Evolutionary conservation across 2,888 invertebrate genomes (phyloP).

Genomic region (Agrotis clavis): DNA sequence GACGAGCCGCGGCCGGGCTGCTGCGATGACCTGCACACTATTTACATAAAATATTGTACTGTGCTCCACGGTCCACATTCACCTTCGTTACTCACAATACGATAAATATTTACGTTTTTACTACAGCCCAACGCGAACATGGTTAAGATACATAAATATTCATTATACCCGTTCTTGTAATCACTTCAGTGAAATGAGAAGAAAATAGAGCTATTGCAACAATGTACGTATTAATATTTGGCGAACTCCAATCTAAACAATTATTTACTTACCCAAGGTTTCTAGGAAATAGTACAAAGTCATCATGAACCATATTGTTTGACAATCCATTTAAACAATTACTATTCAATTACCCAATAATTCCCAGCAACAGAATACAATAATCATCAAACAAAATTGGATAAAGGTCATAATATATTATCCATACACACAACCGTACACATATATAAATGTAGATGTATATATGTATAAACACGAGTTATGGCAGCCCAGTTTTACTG

Average conservation of each 20-base stretch:
- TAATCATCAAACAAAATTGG: not conserved
- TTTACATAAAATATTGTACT: slow-evolving; percentile 4
- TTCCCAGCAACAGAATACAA: not conserved
- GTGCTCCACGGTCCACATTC: not conserved
- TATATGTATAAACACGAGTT: not conserved
- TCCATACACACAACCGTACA: not conserved
- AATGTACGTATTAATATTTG: not conserved
- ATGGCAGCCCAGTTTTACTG: not conserved
- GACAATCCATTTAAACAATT: no score
- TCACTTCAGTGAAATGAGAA: not conserved
- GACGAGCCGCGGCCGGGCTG: slow-evolving; percentile 3
- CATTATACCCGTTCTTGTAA: not conserved
- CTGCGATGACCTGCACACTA: slow-evolving; percentile 9
- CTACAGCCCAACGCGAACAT: not conserved
- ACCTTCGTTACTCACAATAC: not conserved
- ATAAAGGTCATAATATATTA: not conserved
- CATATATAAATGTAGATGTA: no score
- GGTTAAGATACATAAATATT: not conserved
- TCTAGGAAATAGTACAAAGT: not conserved
- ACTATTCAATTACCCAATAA: no score
- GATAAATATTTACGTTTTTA: not conserved
- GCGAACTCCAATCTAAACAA: no score
- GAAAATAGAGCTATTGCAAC: not conserved
- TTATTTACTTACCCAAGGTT: not conserved
- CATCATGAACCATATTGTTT: not conserved